Conservation (phyloP, 2,888 invertebrate genomes). For the Phytoseiulus persimilis region DNA sequence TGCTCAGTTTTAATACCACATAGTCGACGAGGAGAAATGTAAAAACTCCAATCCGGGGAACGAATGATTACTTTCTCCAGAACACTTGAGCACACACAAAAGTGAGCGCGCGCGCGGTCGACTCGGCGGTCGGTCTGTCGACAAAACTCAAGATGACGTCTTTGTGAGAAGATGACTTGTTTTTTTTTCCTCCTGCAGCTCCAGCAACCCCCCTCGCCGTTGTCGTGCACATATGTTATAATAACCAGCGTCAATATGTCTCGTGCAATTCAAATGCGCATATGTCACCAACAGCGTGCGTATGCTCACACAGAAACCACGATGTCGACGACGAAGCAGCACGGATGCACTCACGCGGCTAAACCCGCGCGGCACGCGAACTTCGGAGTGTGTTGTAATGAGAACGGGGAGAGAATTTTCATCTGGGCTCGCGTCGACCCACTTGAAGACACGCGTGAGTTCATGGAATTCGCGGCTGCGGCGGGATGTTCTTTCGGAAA, state of each 20-base stretch:
- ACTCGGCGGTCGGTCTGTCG: neutral
- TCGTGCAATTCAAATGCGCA: neutral
- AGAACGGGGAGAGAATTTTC: neutral
- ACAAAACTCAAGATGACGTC: neutral
- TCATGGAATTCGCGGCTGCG: neutral
- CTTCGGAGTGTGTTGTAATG: neutral
- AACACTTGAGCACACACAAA: neutral
- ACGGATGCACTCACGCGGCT: neutral
- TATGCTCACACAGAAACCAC: neutral
- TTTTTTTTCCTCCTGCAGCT: neutral
- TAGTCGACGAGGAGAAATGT: neutral
- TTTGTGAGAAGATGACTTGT: neutral
- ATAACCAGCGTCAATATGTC: neutral
- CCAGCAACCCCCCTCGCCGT: neutral
- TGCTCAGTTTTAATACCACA: neutral
- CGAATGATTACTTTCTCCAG: neutral
- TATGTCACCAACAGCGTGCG: neutral
- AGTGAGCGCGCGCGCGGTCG: neutral
- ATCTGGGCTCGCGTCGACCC: neutral
- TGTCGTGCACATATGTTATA: neutral
- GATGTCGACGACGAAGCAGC: neutral
- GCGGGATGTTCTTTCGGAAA: neutral
- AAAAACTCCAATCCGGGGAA: neutral
- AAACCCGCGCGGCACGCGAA: neutral
- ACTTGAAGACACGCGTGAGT: neutral